Evolutionary conservation across 2,888 invertebrate species (phyloP).

Genomic region (Cryptocheilus praepositus): DNA sequence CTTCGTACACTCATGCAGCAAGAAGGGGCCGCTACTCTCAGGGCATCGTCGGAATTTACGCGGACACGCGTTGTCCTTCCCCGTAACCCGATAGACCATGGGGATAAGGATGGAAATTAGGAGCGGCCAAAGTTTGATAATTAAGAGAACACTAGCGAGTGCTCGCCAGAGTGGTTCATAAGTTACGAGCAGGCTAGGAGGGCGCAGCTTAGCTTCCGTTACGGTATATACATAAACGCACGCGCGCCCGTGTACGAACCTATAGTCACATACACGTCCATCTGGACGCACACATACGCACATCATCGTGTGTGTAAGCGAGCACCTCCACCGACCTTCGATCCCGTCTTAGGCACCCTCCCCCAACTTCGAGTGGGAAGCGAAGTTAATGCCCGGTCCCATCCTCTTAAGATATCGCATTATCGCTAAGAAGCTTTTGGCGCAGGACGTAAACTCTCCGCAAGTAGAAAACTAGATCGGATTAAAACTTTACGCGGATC

Average conservation of each 20-base stretch:
- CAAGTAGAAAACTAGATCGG: constrained; percentile 58
- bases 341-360: constrained; percentile 29
- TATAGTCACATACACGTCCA: not conserved
- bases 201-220: constrained; percentile 35
- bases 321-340: constrained; percentile 39
- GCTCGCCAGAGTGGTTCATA: constrained; percentile 48
- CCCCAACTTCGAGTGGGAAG: constrained; percentile 16
- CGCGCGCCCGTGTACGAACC: not conserved
- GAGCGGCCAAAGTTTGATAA: constrained; percentile 60
- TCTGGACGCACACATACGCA: not conserved
- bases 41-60: constrained; percentile 7
- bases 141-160: constrained; percentile 57
- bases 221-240: constrained; percentile 20
- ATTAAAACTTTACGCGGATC: constrained; percentile 60
- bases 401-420: constrained; percentile 64
- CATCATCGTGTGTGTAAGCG: not conserved
- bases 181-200: constrained; percentile 41
- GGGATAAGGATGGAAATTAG: constrained; percentile 50
- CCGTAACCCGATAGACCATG: constrained; percentile 33
- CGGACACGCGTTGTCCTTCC: constrained; percentile 25
- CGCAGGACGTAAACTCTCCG: constrained; percentile 55
- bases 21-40: not conserved
- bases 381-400: constrained; percentile 48
- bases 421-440: constrained; percentile 64
- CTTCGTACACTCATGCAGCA: too few relatives aligned